A percentile compares a stretch with the other conserved stretches of the same genome.
Evolutionary conservation across 2,888 invertebrate species (phyloP).

Genomic region (Caenorhabditis sp.): DNA sequence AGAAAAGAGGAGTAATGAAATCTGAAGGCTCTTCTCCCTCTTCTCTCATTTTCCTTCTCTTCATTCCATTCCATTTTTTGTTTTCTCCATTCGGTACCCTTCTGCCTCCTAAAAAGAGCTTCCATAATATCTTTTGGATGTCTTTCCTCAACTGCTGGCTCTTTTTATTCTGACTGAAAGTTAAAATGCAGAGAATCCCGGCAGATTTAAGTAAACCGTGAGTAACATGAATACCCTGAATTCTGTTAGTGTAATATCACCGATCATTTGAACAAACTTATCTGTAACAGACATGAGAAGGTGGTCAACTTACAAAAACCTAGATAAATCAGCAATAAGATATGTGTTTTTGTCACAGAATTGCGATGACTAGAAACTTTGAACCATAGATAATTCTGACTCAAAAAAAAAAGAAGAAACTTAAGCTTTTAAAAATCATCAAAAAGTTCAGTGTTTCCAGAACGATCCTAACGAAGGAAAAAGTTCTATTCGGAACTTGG

Average conservation of each 20-base stretch:
- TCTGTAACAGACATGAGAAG: too few relatives aligned
- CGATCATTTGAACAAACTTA: too few relatives aligned
- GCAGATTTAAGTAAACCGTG: slow-evolving; percentile 54
- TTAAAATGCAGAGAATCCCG: slow-evolving; percentile 30
- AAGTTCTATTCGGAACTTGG: slow-evolving; percentile 96
- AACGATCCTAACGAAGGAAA: slow-evolving; percentile 96
- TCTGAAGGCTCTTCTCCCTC: slow-evolving; percentile 21
- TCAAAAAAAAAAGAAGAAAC: background rate
- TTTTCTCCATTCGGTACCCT: slow-evolving; percentile 47
- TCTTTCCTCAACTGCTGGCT: background rate
- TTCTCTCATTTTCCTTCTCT: slow-evolving; percentile 11
- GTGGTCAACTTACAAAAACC: too few relatives aligned
- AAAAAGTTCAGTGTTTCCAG: slow-evolving; percentile 57
- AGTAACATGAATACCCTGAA: background rate
- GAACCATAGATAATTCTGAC: too few relatives aligned
- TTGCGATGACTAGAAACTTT: too few relatives aligned
- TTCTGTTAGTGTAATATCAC: too few relatives aligned
- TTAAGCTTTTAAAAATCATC: too few relatives aligned
- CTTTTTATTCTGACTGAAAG: background rate
- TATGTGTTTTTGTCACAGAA: too few relatives aligned
- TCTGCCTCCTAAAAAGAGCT: slow-evolving; percentile 35
- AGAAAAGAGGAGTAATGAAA: slow-evolving; percentile 45
- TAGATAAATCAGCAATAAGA: too few relatives aligned
- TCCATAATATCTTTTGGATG: slow-evolving; percentile 18
- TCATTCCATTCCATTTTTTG: slow-evolving; percentile 30